Conservation (phyloP, 2,888 invertebrate species). For the Graphium colonna region DNA sequence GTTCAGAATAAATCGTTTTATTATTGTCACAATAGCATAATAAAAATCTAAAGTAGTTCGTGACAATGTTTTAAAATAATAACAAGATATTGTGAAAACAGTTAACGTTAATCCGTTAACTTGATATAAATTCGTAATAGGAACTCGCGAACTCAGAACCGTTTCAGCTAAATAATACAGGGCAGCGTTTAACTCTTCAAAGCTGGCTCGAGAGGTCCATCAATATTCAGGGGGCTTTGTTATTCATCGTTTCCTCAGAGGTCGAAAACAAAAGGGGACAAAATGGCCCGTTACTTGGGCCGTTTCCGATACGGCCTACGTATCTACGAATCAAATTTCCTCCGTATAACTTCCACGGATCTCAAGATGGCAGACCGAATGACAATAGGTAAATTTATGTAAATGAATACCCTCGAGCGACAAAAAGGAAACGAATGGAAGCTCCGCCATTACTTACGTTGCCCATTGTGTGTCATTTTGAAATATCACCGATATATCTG, state of each 20-base stretch:
- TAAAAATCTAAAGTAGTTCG: neutral
- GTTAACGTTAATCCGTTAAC: too few relatives aligned
- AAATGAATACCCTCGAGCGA: slow-evolving; percentile 68
- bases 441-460: slow-evolving; percentile 60
- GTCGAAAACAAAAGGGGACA: slow-evolving; percentile 48
- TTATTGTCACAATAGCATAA: neutral
- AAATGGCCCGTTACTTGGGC: slow-evolving; percentile 74
- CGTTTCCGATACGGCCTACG: slow-evolving; percentile 75
- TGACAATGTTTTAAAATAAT: too few relatives aligned
- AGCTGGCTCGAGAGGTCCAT: slow-evolving; percentile 44
- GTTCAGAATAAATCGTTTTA: too few relatives aligned
- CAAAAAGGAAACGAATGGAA: slow-evolving; percentile 71
- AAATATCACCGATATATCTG: slow-evolving; percentile 43
- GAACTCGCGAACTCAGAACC: too few relatives aligned
- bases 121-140: too few relatives aligned
- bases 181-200: slow-evolving; percentile 10
- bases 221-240: slow-evolving; percentile 66
- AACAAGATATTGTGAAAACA: too few relatives aligned
- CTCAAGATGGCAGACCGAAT: slow-evolving; percentile 59
- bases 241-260: slow-evolving; percentile 54
- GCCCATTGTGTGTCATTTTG: slow-evolving; percentile 52
- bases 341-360: slow-evolving; percentile 47
- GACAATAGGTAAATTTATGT: slow-evolving; percentile 79
- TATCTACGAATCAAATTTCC: slow-evolving; percentile 72
- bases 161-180: slow-evolving; percentile 2